Conservation (phyloP, 2,113 vertebrate genomes). For the Pollachius pollachius region DNA sequence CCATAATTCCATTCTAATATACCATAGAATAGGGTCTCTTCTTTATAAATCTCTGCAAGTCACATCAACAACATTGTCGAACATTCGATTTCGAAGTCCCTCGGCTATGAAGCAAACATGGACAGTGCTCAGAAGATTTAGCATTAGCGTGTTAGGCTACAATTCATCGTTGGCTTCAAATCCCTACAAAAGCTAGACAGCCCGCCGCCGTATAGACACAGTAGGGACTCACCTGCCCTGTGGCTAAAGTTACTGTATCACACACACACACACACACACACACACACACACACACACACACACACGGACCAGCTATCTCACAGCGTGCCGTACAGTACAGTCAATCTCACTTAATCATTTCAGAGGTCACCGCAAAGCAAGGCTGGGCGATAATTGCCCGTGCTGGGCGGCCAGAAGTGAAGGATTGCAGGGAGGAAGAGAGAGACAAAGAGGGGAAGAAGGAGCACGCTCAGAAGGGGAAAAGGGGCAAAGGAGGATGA, state of each 20-base stretch:
- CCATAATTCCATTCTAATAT: too few species aligned
- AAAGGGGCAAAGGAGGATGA: too few species aligned
- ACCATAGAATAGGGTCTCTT: too few species aligned
- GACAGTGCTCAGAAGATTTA: background rate
- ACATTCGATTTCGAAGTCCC: too few species aligned
- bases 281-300: background rate
- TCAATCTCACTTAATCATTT: slow-evolving; percentile 79
- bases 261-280: slow-evolving; percentile 20
- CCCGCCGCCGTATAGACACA: slow-evolving; percentile 45
- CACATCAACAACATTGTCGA: too few species aligned
- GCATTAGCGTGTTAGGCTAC: slow-evolving; percentile 35
- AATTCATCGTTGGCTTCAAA: slow-evolving; percentile 50
- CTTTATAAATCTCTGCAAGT: too few species aligned
- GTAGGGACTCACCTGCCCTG: slow-evolving; percentile 64
- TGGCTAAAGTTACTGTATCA: slow-evolving; percentile 53
- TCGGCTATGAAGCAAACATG: too few species aligned
- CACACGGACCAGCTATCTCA: slow-evolving; percentile 31
- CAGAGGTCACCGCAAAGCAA: slow-evolving; percentile 67
- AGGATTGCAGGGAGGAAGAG: slow-evolving; percentile 32
- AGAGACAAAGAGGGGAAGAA: background rate
- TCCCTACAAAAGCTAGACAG: slow-evolving; percentile 49
- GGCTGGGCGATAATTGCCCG: slow-evolving; percentile 68
- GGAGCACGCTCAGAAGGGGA: too few species aligned
- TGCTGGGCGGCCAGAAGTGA: slow-evolving; percentile 63
- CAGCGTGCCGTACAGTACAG: slow-evolving; percentile 60